Conservation (phyloP, 2,797 vertebrate genomes). For the Clarias platycephalus region DNA sequence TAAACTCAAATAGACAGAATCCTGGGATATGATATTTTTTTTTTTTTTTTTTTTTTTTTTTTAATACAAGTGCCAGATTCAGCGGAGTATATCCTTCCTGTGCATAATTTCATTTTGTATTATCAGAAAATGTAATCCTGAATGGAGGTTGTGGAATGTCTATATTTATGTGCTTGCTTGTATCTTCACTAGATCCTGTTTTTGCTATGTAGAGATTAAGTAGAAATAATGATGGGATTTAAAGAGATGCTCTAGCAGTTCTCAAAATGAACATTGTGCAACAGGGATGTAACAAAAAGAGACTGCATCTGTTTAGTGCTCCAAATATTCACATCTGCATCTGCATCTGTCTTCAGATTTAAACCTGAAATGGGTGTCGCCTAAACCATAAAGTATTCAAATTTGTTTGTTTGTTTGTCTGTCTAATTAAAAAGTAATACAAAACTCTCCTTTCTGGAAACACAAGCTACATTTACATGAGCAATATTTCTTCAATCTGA, state of each 20-base stretch:
- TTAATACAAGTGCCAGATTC: conserved; percentile 27
- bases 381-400: neutral
- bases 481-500: no score
- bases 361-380: neutral
- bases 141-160: neutral
- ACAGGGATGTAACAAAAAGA: neutral
- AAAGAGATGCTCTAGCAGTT: neutral
- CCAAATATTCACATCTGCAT: neutral
- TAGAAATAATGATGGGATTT: neutral
- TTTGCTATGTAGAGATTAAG: neutral
- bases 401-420: neutral
- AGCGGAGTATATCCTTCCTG: conserved; percentile 25
- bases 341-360: neutral
- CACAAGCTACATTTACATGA: neutral
- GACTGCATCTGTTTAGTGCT: neutral
- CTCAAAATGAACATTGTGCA: neutral
- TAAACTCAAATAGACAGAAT: conserved; percentile 4
- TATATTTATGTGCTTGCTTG: neutral
- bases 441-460: neutral
- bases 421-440: neutral
- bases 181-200: neutral
- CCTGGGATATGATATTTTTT: conserved; percentile 24
- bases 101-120: conserved; percentile 34
- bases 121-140: conserved; percentile 33
- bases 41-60: conserved; percentile 33